A percentile compares a stretch with the other conserved stretches of the same genome.
These are phyloP conservation scores for Diceros bicornis DNA, from an alignment of 2,797 vertebrate species.

Conservation along the genomic window DNA sequence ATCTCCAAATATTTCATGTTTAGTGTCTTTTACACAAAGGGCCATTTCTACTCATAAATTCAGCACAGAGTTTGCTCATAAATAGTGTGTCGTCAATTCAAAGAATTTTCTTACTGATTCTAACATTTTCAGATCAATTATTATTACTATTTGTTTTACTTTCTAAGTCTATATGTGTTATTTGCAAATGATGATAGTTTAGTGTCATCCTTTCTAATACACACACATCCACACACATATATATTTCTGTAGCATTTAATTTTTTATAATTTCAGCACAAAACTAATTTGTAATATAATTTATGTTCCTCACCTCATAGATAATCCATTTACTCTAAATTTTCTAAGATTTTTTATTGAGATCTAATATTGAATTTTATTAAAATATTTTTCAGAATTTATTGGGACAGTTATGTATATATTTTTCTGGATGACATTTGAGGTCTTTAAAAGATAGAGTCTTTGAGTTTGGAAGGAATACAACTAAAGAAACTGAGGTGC, in stretches of 20 bases:
- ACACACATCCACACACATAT: not conserved
- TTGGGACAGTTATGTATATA: not conserved
- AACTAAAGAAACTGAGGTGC: not conserved
- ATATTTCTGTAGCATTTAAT: not conserved
- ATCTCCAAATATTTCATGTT: slow-evolving; percentile 12
- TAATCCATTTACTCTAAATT: not conserved
- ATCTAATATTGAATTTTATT: not conserved
- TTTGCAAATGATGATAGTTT: not conserved
- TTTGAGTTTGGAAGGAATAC: not conserved
- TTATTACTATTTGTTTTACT: not conserved
- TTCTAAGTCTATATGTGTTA: not conserved
- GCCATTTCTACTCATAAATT: not conserved
- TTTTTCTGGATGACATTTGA: not conserved
- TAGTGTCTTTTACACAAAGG: not conserved
- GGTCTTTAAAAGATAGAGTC: not conserved
- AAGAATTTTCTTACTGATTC: slow-evolving; percentile 34
- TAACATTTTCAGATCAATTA: not conserved
- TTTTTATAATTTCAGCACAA: not conserved
- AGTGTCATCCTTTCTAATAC: not conserved
- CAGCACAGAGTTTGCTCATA: not conserved
- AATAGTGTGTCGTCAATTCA: not conserved
- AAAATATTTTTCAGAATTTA: not conserved
- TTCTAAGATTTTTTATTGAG: not conserved
- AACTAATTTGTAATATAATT: not conserved
- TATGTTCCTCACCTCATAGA: not conserved